These are phyloP conservation scores for Pinctada fucata DNA, from an alignment of 2,888 invertebrate genomes.

Conservation along the genomic window DNA sequence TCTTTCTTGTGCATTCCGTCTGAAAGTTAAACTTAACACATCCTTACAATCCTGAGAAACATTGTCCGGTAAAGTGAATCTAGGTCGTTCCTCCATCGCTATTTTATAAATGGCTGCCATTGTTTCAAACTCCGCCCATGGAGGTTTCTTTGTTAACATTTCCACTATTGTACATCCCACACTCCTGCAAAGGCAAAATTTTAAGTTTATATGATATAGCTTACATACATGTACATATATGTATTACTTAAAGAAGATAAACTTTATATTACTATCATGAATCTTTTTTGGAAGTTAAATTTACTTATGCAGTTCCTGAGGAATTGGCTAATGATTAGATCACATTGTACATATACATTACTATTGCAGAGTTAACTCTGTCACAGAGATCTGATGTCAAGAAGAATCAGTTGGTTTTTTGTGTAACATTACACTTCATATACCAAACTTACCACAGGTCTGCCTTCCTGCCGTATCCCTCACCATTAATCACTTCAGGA, in stretches of 20 bases:
- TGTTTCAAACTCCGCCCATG: constrained; percentile 75
- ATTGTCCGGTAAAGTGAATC: constrained; percentile 69
- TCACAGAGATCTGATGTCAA: no score
- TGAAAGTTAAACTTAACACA: constrained; percentile 70
- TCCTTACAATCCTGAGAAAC: constrained; percentile 63
- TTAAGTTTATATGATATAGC: not conserved
- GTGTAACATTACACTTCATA: no score
- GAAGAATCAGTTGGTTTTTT: no score
- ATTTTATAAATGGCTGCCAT: constrained; percentile 77
- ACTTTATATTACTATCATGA: no score
- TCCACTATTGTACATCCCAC: constrained; percentile 77
- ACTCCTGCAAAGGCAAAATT: constrained; percentile 71
- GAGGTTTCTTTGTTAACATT: constrained; percentile 76
- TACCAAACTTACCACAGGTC: constrained; percentile 74
- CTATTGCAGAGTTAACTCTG: no score
- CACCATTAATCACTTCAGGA: constrained; percentile 77
- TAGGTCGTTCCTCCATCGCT: constrained; percentile 72
- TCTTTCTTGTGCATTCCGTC: constrained; percentile 62
- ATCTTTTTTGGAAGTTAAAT: no score
- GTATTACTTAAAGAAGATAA: no score
- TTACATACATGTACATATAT: no score
- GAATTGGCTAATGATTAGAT: no score
- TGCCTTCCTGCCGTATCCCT: constrained; percentile 76
- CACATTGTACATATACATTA: no score
- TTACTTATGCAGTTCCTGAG: no score